Evolutionary conservation across 2,888 invertebrate species (phyloP), one percentile per base, ranked within the genome.

Genomic region (Aromia moschata): DNA sequence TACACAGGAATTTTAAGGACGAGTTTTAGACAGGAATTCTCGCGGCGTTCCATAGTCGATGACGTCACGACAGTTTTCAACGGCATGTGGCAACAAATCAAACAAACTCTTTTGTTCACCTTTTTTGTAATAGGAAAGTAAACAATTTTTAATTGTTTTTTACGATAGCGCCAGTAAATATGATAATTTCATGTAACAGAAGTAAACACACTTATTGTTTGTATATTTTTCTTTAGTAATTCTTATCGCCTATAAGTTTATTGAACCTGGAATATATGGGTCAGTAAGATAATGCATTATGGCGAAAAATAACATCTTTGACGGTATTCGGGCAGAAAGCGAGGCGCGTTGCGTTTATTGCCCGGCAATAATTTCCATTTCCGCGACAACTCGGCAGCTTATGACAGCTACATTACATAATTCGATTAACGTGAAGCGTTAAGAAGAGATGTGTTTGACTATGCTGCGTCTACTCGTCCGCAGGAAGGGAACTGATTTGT

Each of bases 271-370:
- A 58, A 62, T 70, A 76, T 74, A 72, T 76, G 67, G 76, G 76
- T 76, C 76, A 74, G 68, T 69, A 60, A 72, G 75, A 75, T 75
- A 75, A 74, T 69, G 64, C 55, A 64, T n/a, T n/a, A 67, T 67
- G 59, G 68, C 65, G 51, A 68, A 66, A 69, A 68, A 53, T 60
- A 54, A 54, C 51, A 40, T 52, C 38, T 49, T 52, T 52, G 31
- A 52, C 51, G 18, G 30, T 38, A 38, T 25, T 52, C 25, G 31
- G 38, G 40, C 18, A 17, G 31, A 52, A 31, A 40, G 25, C 16
- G 31, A 41, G 20, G 11, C 15, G 25, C 36, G 11, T 38, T n/a
- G 33, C 11, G 30, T 49, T 49, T 38, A 49, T 49, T 49, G 49
- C 25, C 9, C 16, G 38, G 14, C 25, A 38, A 37, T 49, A 49